Percentiles rank a stretch among this genome's conserved stretches.
Conservation (phyloP, 2,113 vertebrate genomes). For the Petroica traversi region DNA sequence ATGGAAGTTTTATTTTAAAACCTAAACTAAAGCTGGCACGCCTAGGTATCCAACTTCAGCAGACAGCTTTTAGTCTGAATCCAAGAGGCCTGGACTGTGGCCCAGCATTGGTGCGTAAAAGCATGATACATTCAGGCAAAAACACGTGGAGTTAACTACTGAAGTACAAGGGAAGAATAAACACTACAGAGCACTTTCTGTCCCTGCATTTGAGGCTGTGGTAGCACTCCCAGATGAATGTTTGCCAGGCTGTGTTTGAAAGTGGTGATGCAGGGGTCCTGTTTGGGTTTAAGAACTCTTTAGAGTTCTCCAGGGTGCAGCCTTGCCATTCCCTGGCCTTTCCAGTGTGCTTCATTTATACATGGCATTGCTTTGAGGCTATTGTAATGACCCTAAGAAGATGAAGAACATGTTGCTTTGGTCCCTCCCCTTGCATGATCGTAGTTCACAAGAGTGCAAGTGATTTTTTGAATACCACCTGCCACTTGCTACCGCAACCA, state of each 20-base stretch:
- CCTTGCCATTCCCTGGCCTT: background rate
- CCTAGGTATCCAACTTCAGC: background rate
- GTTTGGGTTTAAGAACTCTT: background rate
- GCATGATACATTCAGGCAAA: background rate
- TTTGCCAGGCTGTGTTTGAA: background rate
- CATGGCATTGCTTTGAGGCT: background rate
- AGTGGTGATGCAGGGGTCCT: background rate
- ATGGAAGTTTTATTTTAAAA: background rate
- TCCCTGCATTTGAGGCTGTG: background rate
- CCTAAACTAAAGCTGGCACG: background rate
- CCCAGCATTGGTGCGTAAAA: background rate
- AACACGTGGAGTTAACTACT: accelerated
- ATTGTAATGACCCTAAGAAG: background rate
- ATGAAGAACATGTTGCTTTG: background rate
- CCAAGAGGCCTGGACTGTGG: background rate
- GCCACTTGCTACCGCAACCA: background rate
- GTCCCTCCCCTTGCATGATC: background rate
- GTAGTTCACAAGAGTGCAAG: background rate
- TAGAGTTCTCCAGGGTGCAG: background rate
- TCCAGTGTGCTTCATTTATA: background rate
- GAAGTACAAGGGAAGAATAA: background rate
- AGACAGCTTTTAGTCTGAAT: background rate
- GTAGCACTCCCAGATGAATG: background rate
- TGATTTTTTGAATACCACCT: background rate
- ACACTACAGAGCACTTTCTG: background rate